Percentiles rank a stretch among this genome's conserved stretches.
Conservation (phyloP, 64 coral and sea anemone species). For the Montipora foliosa region DNA sequence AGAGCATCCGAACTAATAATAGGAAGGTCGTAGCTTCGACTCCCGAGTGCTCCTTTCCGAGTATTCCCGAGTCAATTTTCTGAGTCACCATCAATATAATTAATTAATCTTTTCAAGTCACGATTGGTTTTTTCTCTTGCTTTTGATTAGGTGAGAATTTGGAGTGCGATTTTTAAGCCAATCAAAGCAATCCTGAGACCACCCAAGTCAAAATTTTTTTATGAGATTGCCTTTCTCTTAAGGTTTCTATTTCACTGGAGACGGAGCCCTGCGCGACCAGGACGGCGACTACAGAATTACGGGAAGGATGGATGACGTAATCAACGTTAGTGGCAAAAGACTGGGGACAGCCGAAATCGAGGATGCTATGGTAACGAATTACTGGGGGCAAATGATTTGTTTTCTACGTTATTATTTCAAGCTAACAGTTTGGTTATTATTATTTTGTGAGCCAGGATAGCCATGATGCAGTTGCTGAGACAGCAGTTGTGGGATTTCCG, state of each 20-base stretch:
- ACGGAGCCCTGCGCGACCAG: conserved; percentile 91
- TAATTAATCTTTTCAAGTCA: too few relatives aligned
- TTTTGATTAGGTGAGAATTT: not conserved
- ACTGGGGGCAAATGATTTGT: not conserved
- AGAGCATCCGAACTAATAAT: too few relatives aligned
- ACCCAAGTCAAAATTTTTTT: too few relatives aligned
- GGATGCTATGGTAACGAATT: conserved; percentile 89
- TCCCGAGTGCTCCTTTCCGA: too few relatives aligned
- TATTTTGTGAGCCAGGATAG: conserved; percentile 71
- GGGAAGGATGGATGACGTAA: conserved; percentile 98
- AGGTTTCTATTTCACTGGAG: conserved; percentile 98
- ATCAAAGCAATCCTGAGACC: not conserved
- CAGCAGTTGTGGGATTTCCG: conserved; percentile 97
- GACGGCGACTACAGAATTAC: conserved; percentile 99
- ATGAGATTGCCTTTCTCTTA: not conserved
- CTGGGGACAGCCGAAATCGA: conserved; percentile 98
- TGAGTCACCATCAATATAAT: too few relatives aligned
- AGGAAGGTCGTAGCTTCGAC: too few relatives aligned
- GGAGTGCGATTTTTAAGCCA: not conserved
- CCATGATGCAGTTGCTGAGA: conserved; percentile 94
- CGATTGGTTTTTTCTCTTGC: too few relatives aligned
- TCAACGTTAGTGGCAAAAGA: conserved; percentile 97
- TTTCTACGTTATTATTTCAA: too few relatives aligned
- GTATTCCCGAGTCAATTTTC: too few relatives aligned
- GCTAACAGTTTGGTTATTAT: not conserved